Percentiles rank a stretch among this genome's conserved stretches.
Conservation (phyloP, 1,140 invertebrate species). For the Neodiprion pinetum region DNA sequence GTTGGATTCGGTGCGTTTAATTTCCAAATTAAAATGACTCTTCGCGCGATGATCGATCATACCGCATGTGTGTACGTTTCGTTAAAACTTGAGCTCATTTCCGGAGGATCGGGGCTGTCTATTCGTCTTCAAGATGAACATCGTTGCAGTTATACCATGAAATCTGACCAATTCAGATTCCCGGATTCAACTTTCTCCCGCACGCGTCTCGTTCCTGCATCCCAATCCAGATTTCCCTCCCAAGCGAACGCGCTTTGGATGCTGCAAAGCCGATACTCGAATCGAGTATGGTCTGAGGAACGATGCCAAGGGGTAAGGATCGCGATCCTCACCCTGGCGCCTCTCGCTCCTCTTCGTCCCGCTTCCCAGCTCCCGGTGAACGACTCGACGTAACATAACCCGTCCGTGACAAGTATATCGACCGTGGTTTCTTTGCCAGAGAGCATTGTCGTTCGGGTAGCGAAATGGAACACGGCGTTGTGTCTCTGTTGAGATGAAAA, state of each 20-base stretch:
- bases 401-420: conserved; percentile 35
- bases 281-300: neutral
- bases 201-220: too few species aligned
- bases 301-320: neutral
- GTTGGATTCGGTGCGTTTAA: neutral
- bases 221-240: too few species aligned
- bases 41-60: neutral
- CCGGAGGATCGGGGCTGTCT: too few species aligned
- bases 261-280: neutral
- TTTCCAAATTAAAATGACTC: neutral
- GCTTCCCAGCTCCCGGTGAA: neutral
- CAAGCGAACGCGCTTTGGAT: too few species aligned
- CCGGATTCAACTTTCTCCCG: too few species aligned
- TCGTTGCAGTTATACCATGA: too few species aligned
- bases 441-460: neutral
- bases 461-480: neutral
- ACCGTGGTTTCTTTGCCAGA: conserved; percentile 25
- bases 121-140: too few species aligned
- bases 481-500: neutral
- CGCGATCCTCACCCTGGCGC: neutral
- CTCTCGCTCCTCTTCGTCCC: conserved; percentile 17
- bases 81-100: too few species aligned
- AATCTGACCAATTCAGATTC: too few species aligned
- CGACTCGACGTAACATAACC: conserved; percentile 18
- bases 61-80: too few species aligned